A percentile compares a stretch with the other conserved stretches of the same genome.
phyloP scores from a whole-genome alignment of 2,797 vertebrate species.

The Sibirionetta formosa region DNA sequence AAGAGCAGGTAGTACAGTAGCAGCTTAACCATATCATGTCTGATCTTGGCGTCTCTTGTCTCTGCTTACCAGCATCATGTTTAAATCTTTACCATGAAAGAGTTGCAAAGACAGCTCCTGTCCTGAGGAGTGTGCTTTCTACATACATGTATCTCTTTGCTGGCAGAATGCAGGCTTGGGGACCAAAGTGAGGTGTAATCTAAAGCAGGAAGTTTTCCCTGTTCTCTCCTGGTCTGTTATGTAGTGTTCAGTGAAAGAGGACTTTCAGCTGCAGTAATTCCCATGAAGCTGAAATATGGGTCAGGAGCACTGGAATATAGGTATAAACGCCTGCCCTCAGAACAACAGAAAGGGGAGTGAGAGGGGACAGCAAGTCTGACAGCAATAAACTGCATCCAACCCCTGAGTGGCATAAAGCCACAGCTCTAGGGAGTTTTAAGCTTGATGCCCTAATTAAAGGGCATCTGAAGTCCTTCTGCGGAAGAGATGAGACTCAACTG shows the following conservation, averaged over 20 bases:
- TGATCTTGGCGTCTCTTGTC: rapidly evolving
- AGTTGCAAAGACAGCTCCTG: not conserved
- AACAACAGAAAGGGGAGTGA: rapidly evolving
- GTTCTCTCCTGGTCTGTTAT: not conserved
- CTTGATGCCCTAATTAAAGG: not conserved
- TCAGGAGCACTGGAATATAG: not conserved
- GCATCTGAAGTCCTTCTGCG: rapidly evolving
- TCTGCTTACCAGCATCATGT: not conserved
- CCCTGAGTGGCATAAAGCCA: rapidly evolving
- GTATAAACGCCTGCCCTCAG: not conserved
- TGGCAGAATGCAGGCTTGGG: not conserved
- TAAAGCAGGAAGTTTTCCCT: not conserved
- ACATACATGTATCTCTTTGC: not conserved
- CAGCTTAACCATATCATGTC: rapidly evolving
- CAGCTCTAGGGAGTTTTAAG: not conserved
- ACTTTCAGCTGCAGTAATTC: not conserved
- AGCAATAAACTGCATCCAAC: not conserved
- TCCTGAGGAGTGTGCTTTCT: not conserved
- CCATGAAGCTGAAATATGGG: not conserved
- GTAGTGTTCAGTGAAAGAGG: not conserved
- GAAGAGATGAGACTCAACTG: not conserved
- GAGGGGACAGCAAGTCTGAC: not conserved
- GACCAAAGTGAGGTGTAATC: not conserved
- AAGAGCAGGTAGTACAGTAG: not conserved
- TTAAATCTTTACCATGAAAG: not conserved